Base-by-base conservation (phyloP, 1,140 invertebrate genomes). In the Zaprionus camerounensis region DNA sequence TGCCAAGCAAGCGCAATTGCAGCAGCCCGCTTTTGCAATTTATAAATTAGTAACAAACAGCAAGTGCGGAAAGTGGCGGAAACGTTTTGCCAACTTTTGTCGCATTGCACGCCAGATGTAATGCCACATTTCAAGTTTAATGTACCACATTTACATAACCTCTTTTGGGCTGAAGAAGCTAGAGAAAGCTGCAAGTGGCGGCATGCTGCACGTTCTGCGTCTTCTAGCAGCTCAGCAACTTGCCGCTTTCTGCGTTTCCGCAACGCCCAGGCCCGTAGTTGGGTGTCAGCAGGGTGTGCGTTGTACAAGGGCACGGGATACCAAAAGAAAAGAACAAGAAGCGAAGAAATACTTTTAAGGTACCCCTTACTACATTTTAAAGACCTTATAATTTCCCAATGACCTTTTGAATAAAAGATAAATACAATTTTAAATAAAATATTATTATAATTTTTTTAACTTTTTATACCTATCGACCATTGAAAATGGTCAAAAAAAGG, bases 171-270 rank as follows among this genome's bases (percentile, higher is more conserved):
- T 41, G 20, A 56, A 62, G 61, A 64, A 31, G 26, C 31, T 24
- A 49, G 84, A 84, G 84, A 87, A 87, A 87, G 84, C 78, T 71
- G 70, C 65, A 66, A 28, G 20, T 36, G 62, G 44, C 28, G 57
- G 65, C 38, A 65, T 24, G 55, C 38, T 53, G 57, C 44, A 76
- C 68, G 67, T 83, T 83, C 82, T 84, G 55, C 81, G 61, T 24
- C n/a, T 31, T 65, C 58, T 88, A 78, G 78, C 88, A 71, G 75
- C 34, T 46, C 53, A 46, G 17, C 70, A 74, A 55, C 58, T 80
- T 88, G 81, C 78, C 84, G 84, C 85, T 88, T 88, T 88, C 84
- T 88, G 75, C 78, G 41, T 46, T 46, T 46, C n/a, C n/a, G 41
- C 41, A 1, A 46, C 41, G 31, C 31, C 3, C 31, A 34, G 31